These are phyloP conservation scores for Rhipidura dahli DNA, from an alignment of 2,113 vertebrate genomes.

Conservation along the genomic window DNA sequence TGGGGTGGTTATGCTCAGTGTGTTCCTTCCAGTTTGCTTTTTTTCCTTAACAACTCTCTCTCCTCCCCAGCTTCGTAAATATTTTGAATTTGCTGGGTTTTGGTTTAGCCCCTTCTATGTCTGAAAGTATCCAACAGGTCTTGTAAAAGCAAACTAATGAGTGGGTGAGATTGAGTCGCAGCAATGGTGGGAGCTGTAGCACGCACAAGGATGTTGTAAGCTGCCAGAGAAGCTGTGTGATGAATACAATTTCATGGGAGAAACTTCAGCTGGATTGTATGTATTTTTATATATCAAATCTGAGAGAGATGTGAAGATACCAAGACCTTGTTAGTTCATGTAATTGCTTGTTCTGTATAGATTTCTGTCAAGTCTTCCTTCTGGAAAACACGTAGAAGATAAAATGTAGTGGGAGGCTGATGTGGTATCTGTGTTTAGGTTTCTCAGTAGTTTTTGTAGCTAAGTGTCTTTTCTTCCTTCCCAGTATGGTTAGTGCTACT, in stretches of 20 bases:
- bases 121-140: not conserved
- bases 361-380: not conserved
- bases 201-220: not conserved
- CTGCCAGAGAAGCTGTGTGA: not conserved
- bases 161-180: not conserved
- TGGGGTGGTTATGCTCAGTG: not conserved
- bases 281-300: not conserved
- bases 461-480: not conserved
- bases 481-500: not conserved
- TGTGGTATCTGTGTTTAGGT: not conserved
- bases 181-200: not conserved
- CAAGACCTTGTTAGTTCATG: not conserved
- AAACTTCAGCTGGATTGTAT: not conserved
- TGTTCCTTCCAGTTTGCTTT: not conserved
- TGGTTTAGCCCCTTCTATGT: not conserved
- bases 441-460: not conserved
- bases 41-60: not conserved
- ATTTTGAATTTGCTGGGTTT: not conserved
- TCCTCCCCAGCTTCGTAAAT: not conserved
- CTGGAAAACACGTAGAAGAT: accelerated
- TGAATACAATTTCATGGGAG: not conserved
- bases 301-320: not conserved
- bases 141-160: not conserved
- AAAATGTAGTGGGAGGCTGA: not conserved
- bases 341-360: not conserved